phyloP scores from a whole-genome alignment of 2,888 invertebrate genomes.

The Portevinia maculata region DNA sequence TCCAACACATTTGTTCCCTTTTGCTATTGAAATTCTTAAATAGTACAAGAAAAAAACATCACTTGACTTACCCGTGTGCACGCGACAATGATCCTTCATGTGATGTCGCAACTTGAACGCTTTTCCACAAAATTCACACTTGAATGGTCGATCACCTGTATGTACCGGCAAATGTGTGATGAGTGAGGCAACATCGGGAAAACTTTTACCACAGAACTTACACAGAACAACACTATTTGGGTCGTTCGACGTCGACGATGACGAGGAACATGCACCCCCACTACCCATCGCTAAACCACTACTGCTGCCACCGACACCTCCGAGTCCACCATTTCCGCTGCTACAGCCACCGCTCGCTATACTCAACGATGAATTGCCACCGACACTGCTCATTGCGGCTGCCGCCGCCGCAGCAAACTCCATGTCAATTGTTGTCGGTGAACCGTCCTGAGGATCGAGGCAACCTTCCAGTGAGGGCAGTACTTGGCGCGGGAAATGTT shows the following conservation, averaged over 20 bases:
- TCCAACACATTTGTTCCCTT: slow-evolving; percentile 28
- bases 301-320: slow-evolving; percentile 79
- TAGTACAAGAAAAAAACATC: slow-evolving; percentile 14
- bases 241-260: slow-evolving; percentile 83
- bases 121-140: slow-evolving; percentile 97
- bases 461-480: slow-evolving; percentile 77
- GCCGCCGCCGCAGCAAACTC: slow-evolving; percentile 80
- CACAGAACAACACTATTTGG: slow-evolving; percentile 92
- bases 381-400: slow-evolving; percentile 77
- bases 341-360: slow-evolving; percentile 84
- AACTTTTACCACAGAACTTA: slow-evolving; percentile 96
- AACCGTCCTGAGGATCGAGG: slow-evolving; percentile 79
- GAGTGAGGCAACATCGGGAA: slow-evolving; percentile 94
- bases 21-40: not conserved
- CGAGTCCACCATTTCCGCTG: slow-evolving; percentile 76
- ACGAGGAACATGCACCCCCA: slow-evolving; percentile 75
- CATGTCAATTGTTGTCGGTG: slow-evolving; percentile 76
- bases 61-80: slow-evolving; percentile 90
- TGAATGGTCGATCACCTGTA: slow-evolving; percentile 95
- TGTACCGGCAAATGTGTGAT: slow-evolving; percentile 94
- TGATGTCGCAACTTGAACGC: slow-evolving; percentile 96
- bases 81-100: slow-evolving; percentile 97
- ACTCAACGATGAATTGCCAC: slow-evolving; percentile 81
- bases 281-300: slow-evolving; percentile 60
- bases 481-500: slow-evolving; percentile 83